Conservation (phyloP, 2,797 vertebrate species). For the Takifugu rubripes region DNA sequence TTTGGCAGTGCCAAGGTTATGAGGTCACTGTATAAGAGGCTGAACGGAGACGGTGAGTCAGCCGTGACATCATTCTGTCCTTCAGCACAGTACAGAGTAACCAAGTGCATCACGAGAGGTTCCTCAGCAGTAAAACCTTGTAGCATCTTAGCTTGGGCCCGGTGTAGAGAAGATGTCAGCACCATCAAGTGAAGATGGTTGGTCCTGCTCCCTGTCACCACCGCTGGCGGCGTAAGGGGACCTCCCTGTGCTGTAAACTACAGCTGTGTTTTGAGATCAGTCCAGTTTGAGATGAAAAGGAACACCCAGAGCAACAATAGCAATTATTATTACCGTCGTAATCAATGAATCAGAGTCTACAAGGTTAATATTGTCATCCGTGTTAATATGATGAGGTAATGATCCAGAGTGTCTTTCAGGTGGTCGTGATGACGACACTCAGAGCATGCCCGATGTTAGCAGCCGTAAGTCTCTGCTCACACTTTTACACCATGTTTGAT, state of each 20-base stretch:
- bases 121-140: not conserved
- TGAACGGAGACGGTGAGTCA: slow-evolving; percentile 76
- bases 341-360: no score
- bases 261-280: no score
- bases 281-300: no score
- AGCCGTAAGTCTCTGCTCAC: slow-evolving; percentile 65
- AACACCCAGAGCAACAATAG: no score
- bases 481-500: not conserved
- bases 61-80: not conserved
- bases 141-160: not conserved
- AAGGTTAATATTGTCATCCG: no score
- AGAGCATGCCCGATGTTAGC: slow-evolving; percentile 75
- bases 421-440: slow-evolving; percentile 73
- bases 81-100: not conserved
- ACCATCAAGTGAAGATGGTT: no score
- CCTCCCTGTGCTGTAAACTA: no score
- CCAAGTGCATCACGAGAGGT: not conserved
- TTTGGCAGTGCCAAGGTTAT: slow-evolving; percentile 95
- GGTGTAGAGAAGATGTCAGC: no score
- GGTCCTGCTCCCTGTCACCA: no score
- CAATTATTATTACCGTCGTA: no score
- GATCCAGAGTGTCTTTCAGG: slow-evolving; percentile 45
- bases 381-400: no score
- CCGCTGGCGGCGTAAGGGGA: no score
- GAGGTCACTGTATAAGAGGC: slow-evolving; percentile 85